Conservation (phyloP, 1,140 invertebrate genomes). For the Thaumatotibia leucotreta region DNA sequence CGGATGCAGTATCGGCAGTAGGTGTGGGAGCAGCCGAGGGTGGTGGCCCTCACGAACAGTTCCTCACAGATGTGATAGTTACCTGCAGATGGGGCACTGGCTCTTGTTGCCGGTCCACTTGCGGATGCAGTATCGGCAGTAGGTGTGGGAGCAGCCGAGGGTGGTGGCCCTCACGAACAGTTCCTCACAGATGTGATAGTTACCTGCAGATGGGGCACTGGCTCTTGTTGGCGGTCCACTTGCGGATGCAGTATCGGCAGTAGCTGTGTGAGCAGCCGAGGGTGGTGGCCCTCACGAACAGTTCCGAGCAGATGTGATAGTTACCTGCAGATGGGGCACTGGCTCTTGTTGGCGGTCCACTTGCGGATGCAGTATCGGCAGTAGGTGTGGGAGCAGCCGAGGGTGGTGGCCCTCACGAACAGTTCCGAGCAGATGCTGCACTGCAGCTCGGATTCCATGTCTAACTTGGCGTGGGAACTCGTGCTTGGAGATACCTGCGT, state of each 20-base stretch:
- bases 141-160: no score
- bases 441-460: constrained; percentile 85
- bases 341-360: constrained; percentile 85
- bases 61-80: no score
- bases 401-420: constrained; percentile 83
- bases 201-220: constrained; percentile 40
- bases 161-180: no score
- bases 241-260: neutral
- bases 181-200: no score
- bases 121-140: no score
- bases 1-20: no score
- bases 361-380: constrained; percentile 84
- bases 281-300: neutral
- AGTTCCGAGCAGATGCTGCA: constrained; percentile 89
- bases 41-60: no score
- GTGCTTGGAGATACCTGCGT: neutral
- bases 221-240: neutral
- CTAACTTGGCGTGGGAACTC: neutral
- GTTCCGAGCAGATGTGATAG: neutral
- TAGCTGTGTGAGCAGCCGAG: neutral
- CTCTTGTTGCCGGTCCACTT: no score
- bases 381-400: constrained; percentile 88
- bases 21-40: no score
- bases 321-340: constrained; percentile 85
- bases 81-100: no score